Evolutionary conservation across 1,140 invertebrate species (phyloP), one percentile per base, ranked within the genome.

Genomic region (Sweltsa coloradensis): DNA sequence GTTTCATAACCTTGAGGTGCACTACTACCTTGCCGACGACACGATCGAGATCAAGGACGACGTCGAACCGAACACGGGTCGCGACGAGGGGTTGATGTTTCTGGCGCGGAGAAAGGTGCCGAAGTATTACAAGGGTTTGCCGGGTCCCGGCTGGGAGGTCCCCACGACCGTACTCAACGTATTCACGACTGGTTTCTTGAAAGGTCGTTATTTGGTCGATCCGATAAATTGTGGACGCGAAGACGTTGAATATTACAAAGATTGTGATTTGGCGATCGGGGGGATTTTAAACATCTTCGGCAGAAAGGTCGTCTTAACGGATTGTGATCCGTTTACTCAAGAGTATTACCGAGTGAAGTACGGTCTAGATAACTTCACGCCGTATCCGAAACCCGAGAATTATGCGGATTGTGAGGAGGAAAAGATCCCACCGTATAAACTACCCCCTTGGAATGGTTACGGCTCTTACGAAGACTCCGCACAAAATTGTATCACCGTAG

Each of bases 381-480:
- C 64, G 21, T 34, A 54, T 21, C 51, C 50, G 7, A 14, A 23
- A 29, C 57, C 53, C 6, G 45, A 48, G 29, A 46, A 45, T 18
- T 51, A 25, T n/a, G 2, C 21, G 2, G 37, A 27, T 27, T 24
- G 34, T 26, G 23, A 4, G 22, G 24, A 21, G 16, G 29, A 26
- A n/a, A 62, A 57, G 22, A 51, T 59, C 3, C 55, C 55, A 18
- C 66, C 76, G 36, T 68, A 70, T 23, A 63, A 79, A 40, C 59
- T 86, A 24, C 88, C 90, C 9, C 88, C 89, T 1, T 91, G 89
- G 71, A 92, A 91, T 59, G 89, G 89, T 4, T 89, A 79, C 65
- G 90, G 90, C 4, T 78, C 76, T 1, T 80, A 86, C 52, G 86
- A 90, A 53, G 89, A 94, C 64, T 91, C 88, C 0, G 76, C 89